Base-by-base conservation (phyloP, 2,888 invertebrate species). In the Idaea biselata region DNA sequence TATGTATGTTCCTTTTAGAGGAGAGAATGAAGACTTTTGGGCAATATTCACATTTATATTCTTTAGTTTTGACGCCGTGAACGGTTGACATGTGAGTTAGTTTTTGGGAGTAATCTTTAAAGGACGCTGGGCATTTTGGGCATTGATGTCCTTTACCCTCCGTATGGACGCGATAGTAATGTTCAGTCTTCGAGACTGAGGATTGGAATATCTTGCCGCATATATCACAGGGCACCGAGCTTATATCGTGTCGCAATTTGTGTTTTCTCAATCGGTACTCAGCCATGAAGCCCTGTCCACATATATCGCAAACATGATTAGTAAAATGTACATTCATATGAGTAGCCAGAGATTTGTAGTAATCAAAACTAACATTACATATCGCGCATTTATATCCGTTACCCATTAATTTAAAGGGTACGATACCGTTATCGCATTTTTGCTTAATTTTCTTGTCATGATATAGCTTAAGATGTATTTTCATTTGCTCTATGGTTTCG, bases 291-390 rank as follows among this genome's bases (percentile, higher is more conserved):
- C 76, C 60, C 81, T 84, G 1, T 25, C 84, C 85, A 63, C 84
- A 85, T 7, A 72, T 73, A 18, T 81, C 83, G 55, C 84, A 85
- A 0, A 81, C 80, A 63, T 73, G 78, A 55, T 80, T 82, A 5
- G 69, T 65, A 58, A 71, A 83, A 70, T 85, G 85, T 0, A 73
- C 72, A 44, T 80, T 77, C 60, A 80, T 82, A 61, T 85, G 85
- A 18, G 77, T 76, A 58, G 81, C 83, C 11, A 84, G 65, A 16
- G 72, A 70, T 0, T 80, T 76, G 16, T 84, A 66, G 33, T 76
- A 76, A 0, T 77, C 69, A 63, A 78, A 82, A 60, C 79, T 80
- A 3, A 62, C 63, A 14, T 74, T 73, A 65, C 84, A 85, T 7
- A 81, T 62, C 0, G 72, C 71, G 59, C 84, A 85, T 14, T 67